Base-by-base conservation (phyloP, 1,140 invertebrate genomes). In the Adoxophyes honmai region DNA sequence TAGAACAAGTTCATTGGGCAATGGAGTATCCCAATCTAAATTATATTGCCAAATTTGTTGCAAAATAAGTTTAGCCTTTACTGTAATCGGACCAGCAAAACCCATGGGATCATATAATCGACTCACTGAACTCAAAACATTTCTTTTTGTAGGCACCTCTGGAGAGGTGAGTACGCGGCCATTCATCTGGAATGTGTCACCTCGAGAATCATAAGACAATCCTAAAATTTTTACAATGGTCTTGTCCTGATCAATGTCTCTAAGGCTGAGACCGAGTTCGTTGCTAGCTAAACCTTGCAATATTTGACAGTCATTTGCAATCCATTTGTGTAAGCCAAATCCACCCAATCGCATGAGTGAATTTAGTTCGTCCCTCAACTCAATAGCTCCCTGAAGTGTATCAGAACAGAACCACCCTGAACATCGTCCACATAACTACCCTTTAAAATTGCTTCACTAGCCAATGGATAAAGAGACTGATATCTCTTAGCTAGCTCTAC, bases 71-170 rank as follows among this genome's bases (percentile, higher is more conserved):
- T 73, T 73, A 14, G 59, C 67, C 33, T 52, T 44, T 8, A 70
- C 55, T 0, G 61, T 36, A 11, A 73, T 28, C 0, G 68, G 67
- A 36, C 61, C 61, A 34, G 58, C 48, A 28, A 70, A 55, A 2
- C 70, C 70, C 52, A 73, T 54, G 7, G 66, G 65, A 56, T 71
- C 71, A 60, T 52, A 74, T 5, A 71, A 60, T 64, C 55, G 63
- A 11, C 57, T 59, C 14, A 73, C 55, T 28, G 34, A 58, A 52
- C 62, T 64, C 10, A 74, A 36, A 14, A 73, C 38, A 53, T 36
- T 52, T 35, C 62, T 33, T 62, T 73, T 71, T 8, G 60, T 64
- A 7, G 14, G 7, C 1, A n/a, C 11, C 1, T 34, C 9, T 6
- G 48, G 16, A 14, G 42, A 10, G 14, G 16, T 56, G 28, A 35